A percentile compares a stretch with the other conserved stretches of the same genome.
Evolutionary conservation across 2,113 vertebrate genomes (phyloP).

Genomic region (Phoxinus phoxinus): DNA sequence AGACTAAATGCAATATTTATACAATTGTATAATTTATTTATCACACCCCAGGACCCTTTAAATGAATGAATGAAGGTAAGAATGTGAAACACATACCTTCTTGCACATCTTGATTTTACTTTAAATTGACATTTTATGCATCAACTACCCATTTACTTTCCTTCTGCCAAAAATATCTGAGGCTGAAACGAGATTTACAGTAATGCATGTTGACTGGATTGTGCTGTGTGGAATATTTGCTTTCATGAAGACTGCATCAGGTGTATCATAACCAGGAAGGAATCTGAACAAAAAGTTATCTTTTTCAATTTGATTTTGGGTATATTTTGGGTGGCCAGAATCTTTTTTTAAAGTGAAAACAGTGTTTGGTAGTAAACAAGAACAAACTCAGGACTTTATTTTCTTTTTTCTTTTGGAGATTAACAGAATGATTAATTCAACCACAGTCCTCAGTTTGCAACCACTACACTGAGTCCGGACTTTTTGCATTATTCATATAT

Average conservation of each 20-base stretch:
- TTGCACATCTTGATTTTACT: background rate
- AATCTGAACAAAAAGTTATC: background rate
- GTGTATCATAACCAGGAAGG: too few species aligned
- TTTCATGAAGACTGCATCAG: constrained; percentile 12
- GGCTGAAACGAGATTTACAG: constrained; percentile 2
- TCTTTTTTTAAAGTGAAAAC: background rate
- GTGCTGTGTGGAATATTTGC: background rate
- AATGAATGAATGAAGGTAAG: background rate
- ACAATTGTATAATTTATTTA: background rate
- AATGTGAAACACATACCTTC: background rate
- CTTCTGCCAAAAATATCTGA: background rate
- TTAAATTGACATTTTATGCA: background rate
- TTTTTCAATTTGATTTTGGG: background rate
- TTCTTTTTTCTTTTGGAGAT: constrained; percentile 4
- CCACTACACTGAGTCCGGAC: background rate
- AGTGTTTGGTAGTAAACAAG: background rate
- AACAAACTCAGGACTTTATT: background rate
- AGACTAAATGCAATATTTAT: background rate
- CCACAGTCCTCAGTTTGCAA: background rate
- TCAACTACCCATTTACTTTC: background rate
- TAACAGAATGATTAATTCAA: constrained; percentile 39
- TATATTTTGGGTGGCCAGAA: background rate
- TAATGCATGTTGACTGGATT: background rate
- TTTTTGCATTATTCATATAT: constrained; percentile 46
- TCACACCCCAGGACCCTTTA: background rate